Percentiles rank a stretch among this genome's conserved stretches.
phyloP scores from a whole-genome alignment of 2,113 vertebrate genomes.

The Talpa occidentalis region DNA sequence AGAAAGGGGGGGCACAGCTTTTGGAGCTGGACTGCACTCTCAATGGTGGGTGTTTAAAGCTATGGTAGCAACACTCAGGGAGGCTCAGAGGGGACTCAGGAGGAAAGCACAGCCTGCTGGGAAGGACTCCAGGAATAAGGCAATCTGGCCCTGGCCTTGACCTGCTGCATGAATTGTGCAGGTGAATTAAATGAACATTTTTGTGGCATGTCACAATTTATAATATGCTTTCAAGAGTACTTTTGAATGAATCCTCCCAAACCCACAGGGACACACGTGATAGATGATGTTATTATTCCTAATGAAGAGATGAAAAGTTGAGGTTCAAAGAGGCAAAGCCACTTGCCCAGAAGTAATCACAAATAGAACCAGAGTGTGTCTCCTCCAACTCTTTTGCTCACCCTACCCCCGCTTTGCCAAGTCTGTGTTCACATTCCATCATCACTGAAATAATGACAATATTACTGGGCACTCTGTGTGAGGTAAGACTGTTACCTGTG shows the following conservation, averaged over 20 bases:
- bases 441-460: neutral
- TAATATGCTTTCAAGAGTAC: neutral
- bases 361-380: neutral
- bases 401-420: neutral
- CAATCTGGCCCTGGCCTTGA: neutral
- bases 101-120: neutral
- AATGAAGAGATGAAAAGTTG: conserved; percentile 30
- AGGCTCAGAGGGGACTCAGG: neutral
- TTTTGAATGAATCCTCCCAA: neutral
- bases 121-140: neutral
- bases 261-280: neutral
- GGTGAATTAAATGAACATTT: neutral
- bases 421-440: neutral
- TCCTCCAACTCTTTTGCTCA: neutral
- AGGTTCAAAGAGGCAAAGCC: neutral
- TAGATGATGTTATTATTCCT: neutral
- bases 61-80: neutral
- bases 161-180: neutral
- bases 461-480: neutral
- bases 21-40: neutral
- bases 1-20: neutral
- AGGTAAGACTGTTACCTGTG: neutral
- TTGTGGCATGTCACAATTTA: neutral
- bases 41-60: neutral
- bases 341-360: neutral